Evolutionary conservation across 2,888 invertebrate genomes (phyloP).

Genomic region (Drosophila neonasuta): DNA sequence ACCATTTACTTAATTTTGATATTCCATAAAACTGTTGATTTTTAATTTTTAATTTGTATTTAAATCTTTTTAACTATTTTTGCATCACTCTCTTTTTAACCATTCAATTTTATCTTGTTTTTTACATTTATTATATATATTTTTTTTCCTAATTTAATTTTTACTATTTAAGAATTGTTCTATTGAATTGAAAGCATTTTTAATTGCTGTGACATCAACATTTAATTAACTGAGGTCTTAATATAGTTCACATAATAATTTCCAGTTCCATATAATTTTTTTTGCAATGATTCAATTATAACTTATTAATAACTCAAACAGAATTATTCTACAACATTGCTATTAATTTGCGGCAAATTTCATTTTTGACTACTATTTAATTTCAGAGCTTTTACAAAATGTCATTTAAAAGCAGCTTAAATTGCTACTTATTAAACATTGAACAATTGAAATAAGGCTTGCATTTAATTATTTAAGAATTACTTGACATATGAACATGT

Average conservation of each 20-base stretch:
- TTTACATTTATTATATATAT: too few species aligned
- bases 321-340: neutral
- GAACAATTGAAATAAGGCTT: neutral
- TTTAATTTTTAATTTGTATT: neutral
- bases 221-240: too few species aligned
- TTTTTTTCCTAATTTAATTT: too few species aligned
- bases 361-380: neutral
- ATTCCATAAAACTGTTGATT: neutral
- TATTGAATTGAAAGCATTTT: too few species aligned
- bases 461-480: conserved; percentile 9
- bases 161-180: too few species aligned
- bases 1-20: too few species aligned
- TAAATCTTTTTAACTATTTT: too few species aligned
- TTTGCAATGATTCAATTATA: neutral
- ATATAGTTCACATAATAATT: too few species aligned
- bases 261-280: neutral
- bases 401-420: neutral
- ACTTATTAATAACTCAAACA: neutral
- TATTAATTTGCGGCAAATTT: neutral
- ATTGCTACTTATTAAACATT: neutral
- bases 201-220: too few species aligned
- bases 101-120: neutral
- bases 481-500: neutral
- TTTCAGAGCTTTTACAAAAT: neutral
- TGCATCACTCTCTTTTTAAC: too few species aligned